Conservation (phyloP, 2,888 invertebrate species). For the Nasonia oneida region DNA sequence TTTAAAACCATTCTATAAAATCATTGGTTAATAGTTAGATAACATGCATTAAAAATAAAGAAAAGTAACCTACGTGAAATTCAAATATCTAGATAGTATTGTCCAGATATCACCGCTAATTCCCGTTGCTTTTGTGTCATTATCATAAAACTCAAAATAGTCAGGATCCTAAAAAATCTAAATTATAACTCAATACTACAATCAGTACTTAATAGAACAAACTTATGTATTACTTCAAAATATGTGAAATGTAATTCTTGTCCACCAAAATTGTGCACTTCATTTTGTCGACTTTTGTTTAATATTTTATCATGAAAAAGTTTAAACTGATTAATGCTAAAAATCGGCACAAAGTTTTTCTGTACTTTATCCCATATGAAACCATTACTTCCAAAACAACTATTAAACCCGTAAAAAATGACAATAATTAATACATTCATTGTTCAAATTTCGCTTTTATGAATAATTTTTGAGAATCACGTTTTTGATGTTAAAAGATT, state of each 20-base stretch:
- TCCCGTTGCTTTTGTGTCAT: constrained; percentile 64
- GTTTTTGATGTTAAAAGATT: neutral
- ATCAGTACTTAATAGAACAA: neutral
- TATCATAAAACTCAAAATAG: constrained; percentile 63
- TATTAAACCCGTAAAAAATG: neutral
- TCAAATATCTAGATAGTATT: constrained; percentile 64
- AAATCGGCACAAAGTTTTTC: constrained; percentile 49
- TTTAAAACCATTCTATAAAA: constrained; percentile 44
- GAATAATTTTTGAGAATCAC: neutral
- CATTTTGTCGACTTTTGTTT: neutral
- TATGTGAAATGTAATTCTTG: constrained; percentile 26
- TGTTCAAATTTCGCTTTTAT: neutral
- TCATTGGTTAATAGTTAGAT: neutral
- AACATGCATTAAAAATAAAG: neutral
- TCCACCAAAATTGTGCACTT: constrained; percentile 34
- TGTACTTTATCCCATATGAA: constrained; percentile 29
- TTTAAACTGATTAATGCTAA: constrained; percentile 15
- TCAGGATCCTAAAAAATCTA: constrained; percentile 35
- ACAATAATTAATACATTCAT: constrained; percentile 42
- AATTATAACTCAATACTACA: neutral
- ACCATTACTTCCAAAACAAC: constrained; percentile 12
- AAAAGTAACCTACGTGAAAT: constrained; percentile 67
- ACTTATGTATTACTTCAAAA: constrained; percentile 33
- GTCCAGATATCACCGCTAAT: constrained; percentile 68
- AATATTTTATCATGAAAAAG: neutral